These are phyloP conservation scores for Eumaeus atala DNA, from an alignment of 1,140 invertebrate species.

Conservation along the genomic window DNA sequence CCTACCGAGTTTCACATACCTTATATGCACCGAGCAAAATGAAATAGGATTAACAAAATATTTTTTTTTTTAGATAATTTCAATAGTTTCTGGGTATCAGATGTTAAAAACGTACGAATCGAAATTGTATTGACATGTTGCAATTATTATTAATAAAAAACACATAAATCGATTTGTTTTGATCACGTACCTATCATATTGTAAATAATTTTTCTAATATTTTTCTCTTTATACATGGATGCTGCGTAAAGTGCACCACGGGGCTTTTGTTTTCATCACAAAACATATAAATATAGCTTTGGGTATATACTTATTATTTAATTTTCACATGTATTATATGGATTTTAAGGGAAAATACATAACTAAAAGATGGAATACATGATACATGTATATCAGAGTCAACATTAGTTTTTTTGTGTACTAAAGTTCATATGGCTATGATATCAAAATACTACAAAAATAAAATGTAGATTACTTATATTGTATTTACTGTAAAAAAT, in stretches of 20 bases:
- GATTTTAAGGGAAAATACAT: neutral
- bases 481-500: neutral
- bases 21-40: too few species aligned
- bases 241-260: conserved; percentile 3
- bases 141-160: too few species aligned
- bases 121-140: too few species aligned
- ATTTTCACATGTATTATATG: conserved; percentile 2
- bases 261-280: neutral
- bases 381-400: neutral
- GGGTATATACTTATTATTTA: conserved; percentile 4
- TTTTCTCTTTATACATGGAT: conserved; percentile 4
- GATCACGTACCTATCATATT: conserved; percentile 1
- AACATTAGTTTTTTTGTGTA: neutral
- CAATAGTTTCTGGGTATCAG: too few species aligned
- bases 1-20: too few species aligned
- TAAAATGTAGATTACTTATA: too few species aligned
- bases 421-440: neutral
- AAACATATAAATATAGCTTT: conserved; percentile 6
- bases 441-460: neutral
- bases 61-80: too few species aligned
- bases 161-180: neutral
- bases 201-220: conserved; percentile 3
- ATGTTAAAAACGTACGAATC: too few species aligned
- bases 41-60: too few species aligned
- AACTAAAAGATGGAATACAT: conserved; percentile 2